A percentile compares a stretch with the other conserved stretches of the same genome.
Conservation (phyloP, 2,113 vertebrate genomes). For the Myotis yumanensis region DNA sequence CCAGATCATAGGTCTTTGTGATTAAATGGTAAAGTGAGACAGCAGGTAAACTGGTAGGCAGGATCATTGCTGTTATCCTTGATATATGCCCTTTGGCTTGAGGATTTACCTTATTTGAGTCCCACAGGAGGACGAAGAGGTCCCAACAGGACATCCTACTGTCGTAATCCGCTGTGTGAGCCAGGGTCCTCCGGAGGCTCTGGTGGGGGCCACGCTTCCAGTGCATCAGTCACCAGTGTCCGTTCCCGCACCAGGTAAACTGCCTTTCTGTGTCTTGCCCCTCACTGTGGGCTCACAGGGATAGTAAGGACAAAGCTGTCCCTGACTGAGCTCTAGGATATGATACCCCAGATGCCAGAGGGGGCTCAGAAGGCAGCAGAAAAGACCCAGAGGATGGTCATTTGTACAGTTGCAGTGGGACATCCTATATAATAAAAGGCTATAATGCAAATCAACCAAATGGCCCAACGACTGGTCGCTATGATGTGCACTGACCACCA, state of each 20-base stretch:
- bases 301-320: not conserved
- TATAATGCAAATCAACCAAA: too few relatives aligned
- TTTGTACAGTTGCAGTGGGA: not conserved
- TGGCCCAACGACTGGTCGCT: too few relatives aligned
- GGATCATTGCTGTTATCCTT: constrained; percentile 9
- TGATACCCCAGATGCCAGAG: not conserved
- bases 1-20: not conserved
- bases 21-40: not conserved
- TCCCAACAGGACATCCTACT: constrained; percentile 94
- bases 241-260: constrained; percentile 92
- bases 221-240: constrained; percentile 92
- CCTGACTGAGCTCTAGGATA: not conserved
- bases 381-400: not conserved
- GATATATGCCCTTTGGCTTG: not conserved
- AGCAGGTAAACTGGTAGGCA: not conserved
- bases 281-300: not conserved
- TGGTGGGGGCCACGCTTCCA: constrained; percentile 88
- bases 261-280: not conserved
- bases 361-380: not conserved
- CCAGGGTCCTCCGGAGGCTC: constrained; percentile 89
- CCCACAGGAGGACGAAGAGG: constrained; percentile 97
- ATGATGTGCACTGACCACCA: too few relatives aligned
- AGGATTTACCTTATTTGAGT: constrained; percentile 73
- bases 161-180: constrained; percentile 93
- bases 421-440: not conserved